These are phyloP conservation scores for Drosophila barbarae DNA, from an alignment of 2,888 invertebrate genomes.

Conservation along the genomic window DNA sequence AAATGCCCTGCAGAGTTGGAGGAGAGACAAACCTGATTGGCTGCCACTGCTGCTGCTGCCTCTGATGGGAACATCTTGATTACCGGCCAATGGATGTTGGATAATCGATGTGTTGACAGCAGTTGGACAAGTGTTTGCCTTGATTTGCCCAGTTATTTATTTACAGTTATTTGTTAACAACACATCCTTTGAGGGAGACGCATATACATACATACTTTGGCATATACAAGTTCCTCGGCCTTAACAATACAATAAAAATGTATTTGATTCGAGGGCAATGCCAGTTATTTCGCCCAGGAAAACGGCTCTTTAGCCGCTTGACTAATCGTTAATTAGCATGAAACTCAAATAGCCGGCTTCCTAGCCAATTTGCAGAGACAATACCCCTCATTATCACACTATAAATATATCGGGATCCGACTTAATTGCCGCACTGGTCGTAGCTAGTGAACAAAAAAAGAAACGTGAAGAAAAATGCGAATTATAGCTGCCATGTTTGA, in stretches of 20 bases:
- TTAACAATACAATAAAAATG: too few species aligned
- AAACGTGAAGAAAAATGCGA: slow-evolving; percentile 13
- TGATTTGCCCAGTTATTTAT: neutral
- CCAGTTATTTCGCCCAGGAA: neutral
- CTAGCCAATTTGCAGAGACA: slow-evolving; percentile 4
- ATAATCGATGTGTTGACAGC: neutral
- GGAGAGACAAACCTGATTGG: slow-evolving; percentile 6
- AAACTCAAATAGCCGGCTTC: slow-evolving; percentile 7
- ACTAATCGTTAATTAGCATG: slow-evolving; percentile 3
- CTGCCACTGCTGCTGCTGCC: neutral
- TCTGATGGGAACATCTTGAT: slow-evolving; percentile 21
- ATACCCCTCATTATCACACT: slow-evolving; percentile 34
- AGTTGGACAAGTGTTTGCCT: neutral
- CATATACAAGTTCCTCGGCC: neutral
- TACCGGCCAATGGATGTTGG: neutral
- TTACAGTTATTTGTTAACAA: neutral
- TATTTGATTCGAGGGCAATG: neutral
- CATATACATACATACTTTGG: neutral
- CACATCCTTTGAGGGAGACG: neutral
- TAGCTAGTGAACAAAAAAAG: neutral
- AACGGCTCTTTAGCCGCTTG: neutral
- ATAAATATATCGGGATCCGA: slow-evolving; percentile 12
- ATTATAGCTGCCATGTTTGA: slow-evolving; percentile 30
- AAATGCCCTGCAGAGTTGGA: slow-evolving; percentile 27
- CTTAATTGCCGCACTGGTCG: slow-evolving; percentile 19